These are phyloP conservation scores for Imbricaverruca yamaguchii DNA, from an alignment of 2,888 invertebrate species.

Conservation along the genomic window DNA sequence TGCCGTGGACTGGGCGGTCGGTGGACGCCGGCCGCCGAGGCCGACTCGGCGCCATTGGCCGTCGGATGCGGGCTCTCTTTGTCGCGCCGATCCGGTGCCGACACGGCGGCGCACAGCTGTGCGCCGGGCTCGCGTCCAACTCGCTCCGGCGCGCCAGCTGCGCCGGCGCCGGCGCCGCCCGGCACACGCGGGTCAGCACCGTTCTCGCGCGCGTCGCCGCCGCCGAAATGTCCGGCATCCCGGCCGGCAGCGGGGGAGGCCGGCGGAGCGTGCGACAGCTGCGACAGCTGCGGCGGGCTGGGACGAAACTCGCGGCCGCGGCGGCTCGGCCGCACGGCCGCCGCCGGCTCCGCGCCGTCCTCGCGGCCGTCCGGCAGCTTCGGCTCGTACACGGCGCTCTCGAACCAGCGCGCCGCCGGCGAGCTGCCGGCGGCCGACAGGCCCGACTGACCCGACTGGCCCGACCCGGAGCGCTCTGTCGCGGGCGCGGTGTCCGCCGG, in stretches of 20 bases:
- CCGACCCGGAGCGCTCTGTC: background rate
- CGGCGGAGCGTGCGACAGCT: no score
- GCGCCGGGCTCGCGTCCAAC: background rate
- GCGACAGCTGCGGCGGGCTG: background rate
- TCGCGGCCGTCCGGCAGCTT: background rate
- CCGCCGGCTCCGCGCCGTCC: background rate
- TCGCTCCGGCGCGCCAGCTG: background rate
- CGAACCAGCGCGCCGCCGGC: background rate
- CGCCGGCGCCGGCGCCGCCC: background rate
- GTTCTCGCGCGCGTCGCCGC: background rate
- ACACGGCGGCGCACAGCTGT: no score
- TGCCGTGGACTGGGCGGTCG: background rate
- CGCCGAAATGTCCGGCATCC: background rate
- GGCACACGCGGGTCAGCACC: background rate
- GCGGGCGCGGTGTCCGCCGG: background rate
- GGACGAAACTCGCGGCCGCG: background rate
- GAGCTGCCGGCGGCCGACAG: background rate
- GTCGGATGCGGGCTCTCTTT: no score
- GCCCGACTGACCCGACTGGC: background rate
- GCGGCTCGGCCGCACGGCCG: background rate
- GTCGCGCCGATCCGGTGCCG: no score
- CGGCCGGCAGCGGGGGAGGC: background rate
- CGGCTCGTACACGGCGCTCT: constrained; percentile 5
- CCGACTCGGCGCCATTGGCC: background rate
- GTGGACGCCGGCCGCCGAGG: background rate